A percentile compares a stretch with the other conserved stretches of the same genome.
Evolutionary conservation across 2,113 vertebrate genomes (phyloP).

Genomic region (Thunnus maccoyii): DNA sequence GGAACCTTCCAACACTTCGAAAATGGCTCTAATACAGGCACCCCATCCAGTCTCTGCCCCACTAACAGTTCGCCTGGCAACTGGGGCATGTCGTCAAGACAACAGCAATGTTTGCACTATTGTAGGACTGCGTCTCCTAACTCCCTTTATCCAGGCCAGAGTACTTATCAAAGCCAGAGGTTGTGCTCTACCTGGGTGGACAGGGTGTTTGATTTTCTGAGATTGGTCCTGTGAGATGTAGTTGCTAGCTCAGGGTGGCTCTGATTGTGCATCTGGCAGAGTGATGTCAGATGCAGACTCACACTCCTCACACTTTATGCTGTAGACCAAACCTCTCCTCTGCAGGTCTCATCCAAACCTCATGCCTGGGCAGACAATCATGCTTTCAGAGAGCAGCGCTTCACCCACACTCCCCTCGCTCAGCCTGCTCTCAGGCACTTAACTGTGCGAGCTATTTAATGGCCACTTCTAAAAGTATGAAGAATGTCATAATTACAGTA

Average conservation of each 20-base stretch:
- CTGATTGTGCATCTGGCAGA: constrained; percentile 65
- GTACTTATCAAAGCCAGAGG: constrained; percentile 30
- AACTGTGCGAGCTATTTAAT: constrained; percentile 30
- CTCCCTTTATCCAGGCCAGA: constrained; percentile 58
- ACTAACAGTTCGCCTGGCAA: constrained; percentile 1
- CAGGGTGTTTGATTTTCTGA: constrained; percentile 53
- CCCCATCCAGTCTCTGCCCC: constrained; percentile 23
- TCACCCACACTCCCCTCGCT: constrained; percentile 39
- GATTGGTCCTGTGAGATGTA: constrained; percentile 52
- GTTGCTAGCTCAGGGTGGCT: constrained; percentile 91
- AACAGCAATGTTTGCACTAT: constrained; percentile 88
- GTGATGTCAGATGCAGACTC: constrained; percentile 48
- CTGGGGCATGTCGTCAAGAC: constrained; percentile 62
- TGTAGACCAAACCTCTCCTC: constrained; percentile 76
- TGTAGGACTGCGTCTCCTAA: constrained; percentile 68
- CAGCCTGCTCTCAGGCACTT: constrained; percentile 34
- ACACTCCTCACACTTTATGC: constrained; percentile 72
- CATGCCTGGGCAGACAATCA: constrained; percentile 70
- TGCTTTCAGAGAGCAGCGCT: constrained; percentile 13
- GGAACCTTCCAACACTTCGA: constrained; percentile 84
- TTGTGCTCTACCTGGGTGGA: constrained; percentile 41
- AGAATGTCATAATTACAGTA: constrained; percentile 33
- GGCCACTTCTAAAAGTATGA: constrained; percentile 33
- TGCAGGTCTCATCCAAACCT: constrained; percentile 50
- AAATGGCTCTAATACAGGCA: constrained; percentile 80